A percentile compares a stretch with the other conserved stretches of the same genome.
phyloP scores from a whole-genome alignment of 2,888 invertebrate genomes.

The Idaea biselata region DNA sequence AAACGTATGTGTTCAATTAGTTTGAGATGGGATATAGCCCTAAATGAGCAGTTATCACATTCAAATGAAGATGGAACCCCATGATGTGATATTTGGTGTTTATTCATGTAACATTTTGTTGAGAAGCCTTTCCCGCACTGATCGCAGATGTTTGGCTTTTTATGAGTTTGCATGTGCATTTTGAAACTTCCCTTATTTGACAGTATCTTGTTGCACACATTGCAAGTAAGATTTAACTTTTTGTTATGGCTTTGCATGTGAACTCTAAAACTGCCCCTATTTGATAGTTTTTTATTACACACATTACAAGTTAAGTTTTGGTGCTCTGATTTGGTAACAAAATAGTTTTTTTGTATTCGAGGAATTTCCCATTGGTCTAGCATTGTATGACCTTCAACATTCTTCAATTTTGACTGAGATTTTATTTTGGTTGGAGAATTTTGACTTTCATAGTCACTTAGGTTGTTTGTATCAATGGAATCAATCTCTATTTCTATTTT shows the following conservation, averaged over 20 bases:
- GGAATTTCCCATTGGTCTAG: constrained; percentile 6
- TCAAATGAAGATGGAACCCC: constrained; percentile 53
- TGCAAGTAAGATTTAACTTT: constrained; percentile 42
- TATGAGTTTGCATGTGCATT: constrained; percentile 65
- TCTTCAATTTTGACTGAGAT: constrained; percentile 6
- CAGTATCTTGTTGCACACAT: constrained; percentile 53
- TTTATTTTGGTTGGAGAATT: background rate
- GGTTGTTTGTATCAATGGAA: background rate
- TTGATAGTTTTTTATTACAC: constrained; percentile 55
- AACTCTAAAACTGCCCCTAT: constrained; percentile 47
- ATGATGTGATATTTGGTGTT: constrained; percentile 56
- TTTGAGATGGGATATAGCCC: constrained; percentile 52
- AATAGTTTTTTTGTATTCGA: background rate
- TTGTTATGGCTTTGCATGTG: constrained; percentile 66
- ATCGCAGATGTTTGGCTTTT: constrained; percentile 60
- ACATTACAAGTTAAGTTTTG: constrained; percentile 43
- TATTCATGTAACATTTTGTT: constrained; percentile 43
- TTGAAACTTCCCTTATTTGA: constrained; percentile 52
- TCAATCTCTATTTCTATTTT: too few species aligned
- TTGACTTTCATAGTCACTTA: constrained; percentile 5
- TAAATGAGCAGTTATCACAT: constrained; percentile 60
- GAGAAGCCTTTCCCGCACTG: constrained; percentile 66
- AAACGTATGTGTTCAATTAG: constrained; percentile 61
- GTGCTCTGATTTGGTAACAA: constrained; percentile 1
- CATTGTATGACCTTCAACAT: constrained; percentile 5